A percentile compares a stretch with the other conserved stretches of the same genome.
These are phyloP conservation scores for Phrynosoma platyrhinos DNA, from an alignment of 2,113 vertebrate species.

Conservation along the genomic window DNA sequence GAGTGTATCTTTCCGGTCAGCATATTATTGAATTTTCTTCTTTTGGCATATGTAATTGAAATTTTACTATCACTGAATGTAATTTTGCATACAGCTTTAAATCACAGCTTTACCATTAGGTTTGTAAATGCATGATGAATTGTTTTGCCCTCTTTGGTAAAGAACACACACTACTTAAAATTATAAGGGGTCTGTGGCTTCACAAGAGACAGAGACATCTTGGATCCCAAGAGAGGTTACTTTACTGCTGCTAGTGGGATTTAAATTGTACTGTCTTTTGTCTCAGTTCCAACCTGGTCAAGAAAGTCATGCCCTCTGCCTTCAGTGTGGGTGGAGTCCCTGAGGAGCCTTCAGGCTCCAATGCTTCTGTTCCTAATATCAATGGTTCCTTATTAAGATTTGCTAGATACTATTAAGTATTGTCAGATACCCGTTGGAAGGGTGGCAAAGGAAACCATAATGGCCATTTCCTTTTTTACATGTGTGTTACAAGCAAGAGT, in stretches of 20 bases:
- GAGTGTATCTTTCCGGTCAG: slow-evolving; percentile 33
- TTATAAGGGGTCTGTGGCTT: neutral
- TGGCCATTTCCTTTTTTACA: slow-evolving; percentile 12
- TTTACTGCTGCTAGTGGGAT: no score
- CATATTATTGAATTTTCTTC: slow-evolving; percentile 52
- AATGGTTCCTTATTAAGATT: slow-evolving; percentile 45
- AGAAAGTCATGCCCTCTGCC: no score
- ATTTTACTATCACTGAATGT: slow-evolving; percentile 43
- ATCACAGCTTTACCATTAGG: neutral
- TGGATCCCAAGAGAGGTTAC: no score
- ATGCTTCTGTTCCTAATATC: slow-evolving; percentile 33
- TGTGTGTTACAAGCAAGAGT: slow-evolving; percentile 31
- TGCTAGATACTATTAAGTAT: neutral
- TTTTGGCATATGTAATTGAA: slow-evolving; percentile 39
- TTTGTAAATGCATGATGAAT: neutral
- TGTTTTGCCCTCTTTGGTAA: neutral
- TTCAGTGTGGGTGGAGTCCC: no score
- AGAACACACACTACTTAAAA: neutral
- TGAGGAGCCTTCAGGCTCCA: slow-evolving; percentile 24
- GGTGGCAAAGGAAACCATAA: slow-evolving; percentile 13
- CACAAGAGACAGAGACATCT: no score
- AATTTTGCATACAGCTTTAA: neutral
- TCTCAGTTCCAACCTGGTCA: no score
- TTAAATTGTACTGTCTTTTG: no score
- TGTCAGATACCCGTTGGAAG: slow-evolving; percentile 9